phyloP scores from a whole-genome alignment of 2,797 vertebrate species.

The Zalophus californianus region DNA sequence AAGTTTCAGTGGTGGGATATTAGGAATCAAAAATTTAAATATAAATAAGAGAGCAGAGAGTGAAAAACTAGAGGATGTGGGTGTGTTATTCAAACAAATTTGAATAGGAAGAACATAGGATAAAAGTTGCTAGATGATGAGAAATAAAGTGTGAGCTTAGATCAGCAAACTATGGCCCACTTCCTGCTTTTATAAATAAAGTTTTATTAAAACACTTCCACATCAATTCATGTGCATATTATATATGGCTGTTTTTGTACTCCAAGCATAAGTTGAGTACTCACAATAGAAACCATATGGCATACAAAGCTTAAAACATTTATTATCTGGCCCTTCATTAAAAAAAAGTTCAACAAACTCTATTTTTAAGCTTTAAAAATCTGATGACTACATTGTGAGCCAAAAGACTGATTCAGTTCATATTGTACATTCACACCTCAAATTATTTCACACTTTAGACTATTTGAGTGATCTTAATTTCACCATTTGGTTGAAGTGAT shows the following conservation, averaged over 20 bases:
- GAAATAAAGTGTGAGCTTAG: neutral
- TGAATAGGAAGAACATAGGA: neutral
- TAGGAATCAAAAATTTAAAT: conserved; percentile 11
- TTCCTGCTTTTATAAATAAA: conserved; percentile 22
- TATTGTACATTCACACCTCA: neutral
- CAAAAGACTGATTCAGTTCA: neutral
- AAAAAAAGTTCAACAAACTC: neutral
- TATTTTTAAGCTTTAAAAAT: conserved; percentile 25
- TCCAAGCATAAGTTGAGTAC: neutral
- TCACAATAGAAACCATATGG: neutral
- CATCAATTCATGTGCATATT: neutral
- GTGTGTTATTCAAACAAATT: neutral
- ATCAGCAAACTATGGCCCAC: neutral
- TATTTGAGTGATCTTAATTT: neutral
- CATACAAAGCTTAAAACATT: conserved; percentile 36
- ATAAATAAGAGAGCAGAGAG: neutral
- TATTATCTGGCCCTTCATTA: neutral
- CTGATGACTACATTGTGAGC: neutral
- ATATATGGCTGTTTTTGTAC: neutral
- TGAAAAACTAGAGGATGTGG: neutral
- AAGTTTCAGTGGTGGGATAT: neutral
- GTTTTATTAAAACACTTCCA: conserved; percentile 18
- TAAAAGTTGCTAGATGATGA: neutral
- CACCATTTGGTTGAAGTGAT: neutral
- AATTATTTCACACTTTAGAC: neutral